A percentile compares a stretch with the other conserved stretches of the same genome.
Conservation (phyloP, 2,113 vertebrate genomes). For the Clarias batrachus region DNA sequence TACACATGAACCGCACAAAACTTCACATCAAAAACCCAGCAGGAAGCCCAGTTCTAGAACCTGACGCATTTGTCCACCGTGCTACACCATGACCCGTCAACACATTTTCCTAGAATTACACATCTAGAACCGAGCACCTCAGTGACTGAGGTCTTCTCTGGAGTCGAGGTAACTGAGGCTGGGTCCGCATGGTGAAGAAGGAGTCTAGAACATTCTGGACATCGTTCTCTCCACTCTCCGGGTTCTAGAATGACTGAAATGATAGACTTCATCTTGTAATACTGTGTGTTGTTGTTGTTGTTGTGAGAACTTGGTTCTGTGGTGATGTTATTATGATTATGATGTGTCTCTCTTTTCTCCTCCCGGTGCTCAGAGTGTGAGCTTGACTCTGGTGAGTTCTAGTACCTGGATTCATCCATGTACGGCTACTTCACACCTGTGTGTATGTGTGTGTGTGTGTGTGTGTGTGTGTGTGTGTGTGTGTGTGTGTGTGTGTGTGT, state of each 20-base stretch:
- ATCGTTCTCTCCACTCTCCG: not conserved
- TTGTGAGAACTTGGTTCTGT: constrained; percentile 46
- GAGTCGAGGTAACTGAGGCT: not conserved
- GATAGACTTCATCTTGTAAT: not conserved
- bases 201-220: not conserved
- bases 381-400: constrained; percentile 75
- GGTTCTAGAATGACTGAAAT: not conserved
- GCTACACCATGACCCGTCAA: too few relatives aligned
- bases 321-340: constrained; percentile 53
- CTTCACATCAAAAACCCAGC: too few relatives aligned
- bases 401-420: constrained; percentile 50
- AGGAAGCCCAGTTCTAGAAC: too few relatives aligned
- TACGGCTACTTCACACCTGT: constrained; percentile 43
- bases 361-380: constrained; percentile 73
- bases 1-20: too few relatives aligned
- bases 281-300: constrained; percentile 4
- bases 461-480: constrained; percentile 22
- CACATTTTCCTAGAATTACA: too few relatives aligned
- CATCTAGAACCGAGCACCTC: not conserved
- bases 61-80: too few relatives aligned
- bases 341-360: constrained; percentile 72
- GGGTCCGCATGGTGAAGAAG: not conserved
- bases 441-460: constrained; percentile 18
- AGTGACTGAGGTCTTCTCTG: not conserved
- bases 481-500: constrained; percentile 2